Base-by-base conservation (phyloP, 2,888 invertebrate genomes). In the Choristoneura rosaceana region DNA sequence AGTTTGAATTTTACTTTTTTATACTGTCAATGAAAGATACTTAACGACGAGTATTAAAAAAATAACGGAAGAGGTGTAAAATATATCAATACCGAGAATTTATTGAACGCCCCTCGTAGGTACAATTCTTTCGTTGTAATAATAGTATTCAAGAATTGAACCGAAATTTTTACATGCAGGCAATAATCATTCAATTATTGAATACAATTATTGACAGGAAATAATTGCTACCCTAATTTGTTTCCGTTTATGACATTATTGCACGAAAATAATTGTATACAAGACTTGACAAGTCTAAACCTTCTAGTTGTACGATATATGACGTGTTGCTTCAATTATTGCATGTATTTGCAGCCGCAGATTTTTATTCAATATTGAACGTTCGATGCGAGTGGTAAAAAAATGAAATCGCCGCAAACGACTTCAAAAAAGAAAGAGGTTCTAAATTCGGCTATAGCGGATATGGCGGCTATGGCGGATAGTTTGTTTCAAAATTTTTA, bases 291-390 rank as follows among this genome's bases (percentile, higher is more conserved):
- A 47, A 47, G 47, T 47, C 1, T 47, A 47, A 47, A 45, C 9
- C 5, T 45, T 12, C 10, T 47, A 55, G 0, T 55, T 17, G 17
- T 55, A 25, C 7, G 12, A 55, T 55, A 25, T 12, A 9, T 55
- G 55, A 17, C 55, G 25, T 55, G 9, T 55, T 55, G 55, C 55
- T 55, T 25, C 55, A 55, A 25, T 55, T 25, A 55, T 55, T 55
- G 55, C 17, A 25, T 25, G 25, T 25, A 55, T 55, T 55, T 55
- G 55, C 55, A 17, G 7, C 55, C 25, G 25, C 55, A 55, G 8
- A 55, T 47, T 55, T 55, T 25, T 10, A 55, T 17, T 55, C 55
- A 55, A 25, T 25, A 55, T 55, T 17, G 55, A 55, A 10, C 10
- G 55, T 25, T 55, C 17, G 25, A 17, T 47, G n/a, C n/a, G n/a